phyloP scores from a whole-genome alignment of 2,888 invertebrate genomes.

The Laspeyria flexula region DNA sequence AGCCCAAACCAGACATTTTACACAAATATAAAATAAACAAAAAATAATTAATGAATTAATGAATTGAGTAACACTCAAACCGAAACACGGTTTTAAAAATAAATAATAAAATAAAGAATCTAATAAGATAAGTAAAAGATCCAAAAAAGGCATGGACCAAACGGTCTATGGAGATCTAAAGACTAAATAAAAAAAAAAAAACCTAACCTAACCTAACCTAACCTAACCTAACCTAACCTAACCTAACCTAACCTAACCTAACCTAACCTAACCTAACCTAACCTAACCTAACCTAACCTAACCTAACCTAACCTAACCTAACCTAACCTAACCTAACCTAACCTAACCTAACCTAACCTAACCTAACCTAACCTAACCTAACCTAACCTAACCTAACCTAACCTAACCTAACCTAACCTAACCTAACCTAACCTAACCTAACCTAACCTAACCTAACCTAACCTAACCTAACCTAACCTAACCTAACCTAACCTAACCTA shows the following conservation, averaged over 20 bases:
- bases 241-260: background rate
- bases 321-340: background rate
- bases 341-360: background rate
- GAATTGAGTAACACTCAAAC: no score
- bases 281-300: background rate
- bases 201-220: background rate
- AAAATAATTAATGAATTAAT: no score
- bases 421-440: constrained; percentile 11
- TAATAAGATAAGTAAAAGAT: no score
- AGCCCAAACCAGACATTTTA: no score
- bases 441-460: constrained; percentile 9
- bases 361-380: background rate
- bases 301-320: background rate
- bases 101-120: no score
- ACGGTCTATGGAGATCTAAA: no score
- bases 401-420: constrained; percentile 9
- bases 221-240: background rate
- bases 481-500: constrained; percentile 16
- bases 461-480: constrained; percentile 14
- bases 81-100: no score
- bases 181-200: no score
- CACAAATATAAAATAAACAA: no score
- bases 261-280: background rate
- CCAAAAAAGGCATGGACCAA: no score
- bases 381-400: constrained; percentile 3